Conservation (phyloP, 2,888 invertebrate species). For the Pteria penguin region DNA sequence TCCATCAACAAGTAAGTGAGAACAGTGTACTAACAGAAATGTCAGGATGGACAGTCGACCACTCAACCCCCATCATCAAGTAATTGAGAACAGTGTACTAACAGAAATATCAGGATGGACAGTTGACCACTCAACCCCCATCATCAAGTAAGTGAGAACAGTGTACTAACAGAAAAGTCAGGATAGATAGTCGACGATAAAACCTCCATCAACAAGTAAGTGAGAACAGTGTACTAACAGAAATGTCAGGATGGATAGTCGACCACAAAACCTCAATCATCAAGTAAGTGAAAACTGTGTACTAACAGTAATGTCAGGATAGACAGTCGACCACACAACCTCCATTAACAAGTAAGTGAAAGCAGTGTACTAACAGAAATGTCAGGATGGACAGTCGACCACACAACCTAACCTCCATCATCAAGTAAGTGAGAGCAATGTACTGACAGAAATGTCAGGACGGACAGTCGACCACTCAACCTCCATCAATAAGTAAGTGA, state of each 20-base stretch:
- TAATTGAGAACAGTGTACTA: conserved; percentile 83
- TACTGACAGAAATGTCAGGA: conserved; percentile 81
- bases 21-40: conserved; percentile 83
- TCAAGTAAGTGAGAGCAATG: conserved; percentile 81
- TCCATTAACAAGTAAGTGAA: conserved; percentile 22
- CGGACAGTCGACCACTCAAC: conserved; percentile 17
- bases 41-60: conserved; percentile 59
- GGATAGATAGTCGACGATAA: too few species aligned
- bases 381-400: conserved; percentile 59
- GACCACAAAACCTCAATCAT: too few species aligned
- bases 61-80: conserved; percentile 28
- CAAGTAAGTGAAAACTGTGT: too few species aligned
- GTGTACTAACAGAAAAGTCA: too few species aligned
- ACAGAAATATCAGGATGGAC: conserved; percentile 79
- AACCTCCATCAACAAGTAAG: too few species aligned
- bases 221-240: too few species aligned
- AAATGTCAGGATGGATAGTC: too few species aligned
- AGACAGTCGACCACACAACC: conserved; percentile 23
- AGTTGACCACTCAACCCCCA: conserved; percentile 21
- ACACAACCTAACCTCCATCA: conserved; percentile 30
- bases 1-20: conserved; percentile 23
- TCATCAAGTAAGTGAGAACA: too few species aligned
- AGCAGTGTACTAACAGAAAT: conserved; percentile 83
- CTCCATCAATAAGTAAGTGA: conserved; percentile 26
- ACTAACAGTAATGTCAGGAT: conserved; percentile 79